phyloP scores from a whole-genome alignment of 2,888 invertebrate genomes.

The Sialis lutaria region DNA sequence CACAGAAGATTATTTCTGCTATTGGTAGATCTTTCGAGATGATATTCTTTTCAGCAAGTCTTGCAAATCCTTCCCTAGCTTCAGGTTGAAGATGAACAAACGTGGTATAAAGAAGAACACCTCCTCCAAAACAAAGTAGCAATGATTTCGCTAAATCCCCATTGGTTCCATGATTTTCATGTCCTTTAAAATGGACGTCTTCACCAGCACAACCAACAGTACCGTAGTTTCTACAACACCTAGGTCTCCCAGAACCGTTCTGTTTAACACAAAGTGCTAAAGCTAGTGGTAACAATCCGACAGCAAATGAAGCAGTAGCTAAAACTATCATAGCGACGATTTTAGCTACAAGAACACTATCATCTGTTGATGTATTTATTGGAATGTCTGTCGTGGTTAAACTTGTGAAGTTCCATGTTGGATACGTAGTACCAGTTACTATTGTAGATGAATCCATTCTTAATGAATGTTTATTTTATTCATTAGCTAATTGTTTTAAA shows the following conservation, averaged over 20 bases:
- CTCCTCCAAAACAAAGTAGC: constrained; percentile 44
- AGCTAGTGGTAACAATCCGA: constrained; percentile 36
- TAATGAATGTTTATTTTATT: too few species aligned
- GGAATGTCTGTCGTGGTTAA: too few species aligned
- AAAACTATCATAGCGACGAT: constrained; percentile 38
- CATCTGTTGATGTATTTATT: not conserved
- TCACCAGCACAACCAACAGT: too few species aligned
- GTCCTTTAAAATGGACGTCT: too few species aligned
- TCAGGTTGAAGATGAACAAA: constrained; percentile 47
- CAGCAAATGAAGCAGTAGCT: constrained; percentile 34
- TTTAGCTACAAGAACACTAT: constrained; percentile 31
- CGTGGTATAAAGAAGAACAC: constrained; percentile 44
- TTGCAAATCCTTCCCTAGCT: constrained; percentile 36
- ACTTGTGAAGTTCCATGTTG: too few species aligned
- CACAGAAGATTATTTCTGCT: constrained; percentile 39
- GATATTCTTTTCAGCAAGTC: constrained; percentile 25
- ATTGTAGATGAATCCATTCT: too few species aligned
- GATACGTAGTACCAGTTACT: too few species aligned
- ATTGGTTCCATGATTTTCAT: constrained; percentile 9
- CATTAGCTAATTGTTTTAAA: too few species aligned
- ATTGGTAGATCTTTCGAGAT: constrained; percentile 30
- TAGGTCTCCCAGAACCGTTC: constrained; percentile 6
- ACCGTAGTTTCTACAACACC: too few species aligned
- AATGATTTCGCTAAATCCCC: constrained; percentile 35
- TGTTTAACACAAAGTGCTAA: constrained; percentile 20